Conservation (phyloP, 2,888 invertebrate genomes). For the Geophilus truncorum region DNA sequence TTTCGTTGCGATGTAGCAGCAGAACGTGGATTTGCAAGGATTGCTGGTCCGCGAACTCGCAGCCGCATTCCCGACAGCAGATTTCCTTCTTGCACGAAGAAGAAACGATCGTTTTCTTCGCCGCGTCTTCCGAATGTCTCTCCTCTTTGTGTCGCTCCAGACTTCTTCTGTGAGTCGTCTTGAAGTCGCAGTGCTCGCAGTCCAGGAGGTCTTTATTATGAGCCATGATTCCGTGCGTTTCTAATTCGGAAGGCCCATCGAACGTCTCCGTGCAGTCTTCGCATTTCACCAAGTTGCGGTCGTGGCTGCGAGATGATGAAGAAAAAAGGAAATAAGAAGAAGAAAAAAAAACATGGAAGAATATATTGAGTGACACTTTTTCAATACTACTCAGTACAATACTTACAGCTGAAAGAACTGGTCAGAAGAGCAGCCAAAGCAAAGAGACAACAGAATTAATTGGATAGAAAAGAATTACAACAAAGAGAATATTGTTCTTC, state of each 20-base stretch:
- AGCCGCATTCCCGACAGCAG: conserved; percentile 55
- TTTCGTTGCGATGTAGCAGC: conserved; percentile 39
- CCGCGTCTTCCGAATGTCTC: conserved; percentile 40
- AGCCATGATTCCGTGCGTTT: conserved; percentile 43
- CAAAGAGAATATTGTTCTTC: not conserved
- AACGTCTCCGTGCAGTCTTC: conserved; percentile 44
- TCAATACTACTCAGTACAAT: conserved; percentile 18
- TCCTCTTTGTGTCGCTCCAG: conserved; percentile 44
- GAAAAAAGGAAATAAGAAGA: not conserved
- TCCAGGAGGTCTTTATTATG: conserved; percentile 44
- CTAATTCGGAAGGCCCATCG: conserved; percentile 43
- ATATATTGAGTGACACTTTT: conserved; percentile 18
- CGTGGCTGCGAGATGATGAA: conserved; percentile 26
- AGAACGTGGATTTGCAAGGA: conserved; percentile 48
- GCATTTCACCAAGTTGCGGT: conserved; percentile 39
- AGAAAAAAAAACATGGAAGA: not conserved
- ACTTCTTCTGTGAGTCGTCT: conserved; percentile 43
- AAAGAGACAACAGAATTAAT: conserved; percentile 3
- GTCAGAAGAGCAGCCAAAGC: conserved; percentile 29
- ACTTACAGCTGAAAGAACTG: conserved; percentile 27
- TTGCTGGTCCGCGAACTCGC: conserved; percentile 54
- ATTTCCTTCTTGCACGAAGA: conserved; percentile 57
- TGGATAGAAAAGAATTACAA: conserved; percentile 23
- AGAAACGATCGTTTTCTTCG: conserved; percentile 60
- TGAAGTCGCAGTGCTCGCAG: conserved; percentile 45